Conservation (phyloP, 2,888 invertebrate genomes). For the Pandemis heparana region DNA sequence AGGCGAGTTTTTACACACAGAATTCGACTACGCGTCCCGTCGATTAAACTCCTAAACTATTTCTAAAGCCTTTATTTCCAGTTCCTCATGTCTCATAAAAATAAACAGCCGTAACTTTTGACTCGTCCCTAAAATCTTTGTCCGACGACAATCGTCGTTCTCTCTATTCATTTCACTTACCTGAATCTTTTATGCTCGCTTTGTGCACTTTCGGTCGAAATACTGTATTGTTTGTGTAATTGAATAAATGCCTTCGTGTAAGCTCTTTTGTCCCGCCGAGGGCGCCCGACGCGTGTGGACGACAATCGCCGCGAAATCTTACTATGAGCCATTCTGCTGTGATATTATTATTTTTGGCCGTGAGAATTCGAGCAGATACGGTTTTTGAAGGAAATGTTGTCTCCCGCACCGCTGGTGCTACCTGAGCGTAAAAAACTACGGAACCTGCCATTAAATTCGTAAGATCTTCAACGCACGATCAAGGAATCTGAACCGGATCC, state of each 20-base stretch:
- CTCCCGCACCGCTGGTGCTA: conserved; percentile 57
- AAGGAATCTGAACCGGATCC: conserved; percentile 49
- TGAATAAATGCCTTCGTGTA: conserved; percentile 80
- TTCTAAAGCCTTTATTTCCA: conserved; percentile 58
- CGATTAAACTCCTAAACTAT: conserved; percentile 65
- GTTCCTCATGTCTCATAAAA: conserved; percentile 62
- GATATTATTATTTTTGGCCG: conserved; percentile 50
- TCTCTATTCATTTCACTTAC: conserved; percentile 76
- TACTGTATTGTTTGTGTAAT: conserved; percentile 79
- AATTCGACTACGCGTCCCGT: conserved; percentile 57
- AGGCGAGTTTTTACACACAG: conserved; percentile 50
- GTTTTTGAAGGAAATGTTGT: conserved; percentile 44
- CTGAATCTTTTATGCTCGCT: conserved; percentile 67
- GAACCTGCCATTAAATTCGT: conserved; percentile 71
- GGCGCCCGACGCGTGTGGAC: conserved; percentile 55
- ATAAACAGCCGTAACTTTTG: conserved; percentile 78
- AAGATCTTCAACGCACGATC: conserved; percentile 51
- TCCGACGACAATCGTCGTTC: conserved; percentile 71
- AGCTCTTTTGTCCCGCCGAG: conserved; percentile 59
- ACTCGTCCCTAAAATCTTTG: conserved; percentile 78
- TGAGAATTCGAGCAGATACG: conserved; percentile 48
- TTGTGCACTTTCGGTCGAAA: conserved; percentile 80
- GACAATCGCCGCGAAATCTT: conserved; percentile 46
- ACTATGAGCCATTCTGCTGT: conserved; percentile 56
- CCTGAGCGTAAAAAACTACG: conserved; percentile 70